These are phyloP conservation scores for Gephyroberyx darwinii DNA, from an alignment of 2,797 vertebrate genomes.

Conservation along the genomic window DNA sequence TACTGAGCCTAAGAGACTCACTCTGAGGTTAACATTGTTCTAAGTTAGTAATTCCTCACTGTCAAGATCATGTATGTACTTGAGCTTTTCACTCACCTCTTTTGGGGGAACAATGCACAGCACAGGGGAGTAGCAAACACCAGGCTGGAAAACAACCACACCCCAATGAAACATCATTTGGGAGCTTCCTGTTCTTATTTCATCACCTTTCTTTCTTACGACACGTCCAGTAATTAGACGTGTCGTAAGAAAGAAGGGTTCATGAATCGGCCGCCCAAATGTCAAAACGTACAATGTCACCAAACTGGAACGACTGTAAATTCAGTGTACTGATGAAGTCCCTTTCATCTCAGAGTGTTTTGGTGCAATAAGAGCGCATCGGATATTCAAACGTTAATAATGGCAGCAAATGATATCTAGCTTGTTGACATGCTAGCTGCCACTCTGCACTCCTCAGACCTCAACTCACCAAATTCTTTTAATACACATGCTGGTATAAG, in stretches of 20 bases:
- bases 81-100: slow-evolving; percentile 84
- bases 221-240: too few relatives aligned
- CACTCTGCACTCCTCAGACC: not conserved
- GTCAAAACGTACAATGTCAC: too few relatives aligned
- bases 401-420: not conserved
- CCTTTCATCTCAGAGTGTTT: too few relatives aligned
- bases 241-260: too few relatives aligned
- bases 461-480: not conserved
- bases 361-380: too few relatives aligned
- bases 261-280: too few relatives aligned
- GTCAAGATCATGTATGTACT: not conserved
- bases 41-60: not conserved
- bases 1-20: not conserved
- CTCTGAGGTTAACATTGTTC: too few relatives aligned
- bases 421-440: too few relatives aligned
- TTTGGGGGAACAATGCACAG: slow-evolving; percentile 97
- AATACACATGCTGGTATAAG: too few relatives aligned
- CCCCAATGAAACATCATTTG: slow-evolving; percentile 1
- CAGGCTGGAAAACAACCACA: slow-evolving; percentile 81
- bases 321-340: not conserved
- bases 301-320: not conserved
- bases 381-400: not conserved
- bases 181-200: not conserved
- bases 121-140: slow-evolving; percentile 98
- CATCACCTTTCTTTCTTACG: not conserved